These are phyloP conservation scores for Lepus townsendii DNA, from an alignment of 2,797 vertebrate species.

Conservation along the genomic window DNA sequence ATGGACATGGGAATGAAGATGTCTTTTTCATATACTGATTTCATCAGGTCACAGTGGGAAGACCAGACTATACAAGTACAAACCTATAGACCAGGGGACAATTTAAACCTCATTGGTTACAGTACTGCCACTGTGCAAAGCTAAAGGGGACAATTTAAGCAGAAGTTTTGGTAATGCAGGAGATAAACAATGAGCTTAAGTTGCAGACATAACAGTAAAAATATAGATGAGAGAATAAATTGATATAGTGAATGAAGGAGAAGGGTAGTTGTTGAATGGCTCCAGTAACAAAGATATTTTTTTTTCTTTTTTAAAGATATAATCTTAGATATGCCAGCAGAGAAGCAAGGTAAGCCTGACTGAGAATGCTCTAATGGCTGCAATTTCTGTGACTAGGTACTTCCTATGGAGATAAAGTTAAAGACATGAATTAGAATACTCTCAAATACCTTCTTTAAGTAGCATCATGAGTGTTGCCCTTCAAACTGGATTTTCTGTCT, in stretches of 20 bases:
- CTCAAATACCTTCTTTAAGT: not conserved
- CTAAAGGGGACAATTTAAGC: not conserved
- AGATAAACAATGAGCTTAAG: not conserved
- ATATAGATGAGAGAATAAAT: not conserved
- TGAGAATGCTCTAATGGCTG: not conserved
- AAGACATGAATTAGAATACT: not conserved
- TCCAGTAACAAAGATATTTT: not conserved
- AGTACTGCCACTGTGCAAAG: too few species aligned
- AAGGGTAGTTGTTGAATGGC: constrained; percentile 19
- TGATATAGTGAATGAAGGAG: not conserved
- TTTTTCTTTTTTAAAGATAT: not conserved
- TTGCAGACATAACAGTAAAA: not conserved
- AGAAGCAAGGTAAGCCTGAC: not conserved
- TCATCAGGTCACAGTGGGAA: not conserved
- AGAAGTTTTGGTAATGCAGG: not conserved
- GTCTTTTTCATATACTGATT: too few species aligned
- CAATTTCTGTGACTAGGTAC: not conserved
- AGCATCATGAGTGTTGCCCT: not conserved
- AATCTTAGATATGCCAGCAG: not conserved
- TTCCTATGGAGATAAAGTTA: not conserved
- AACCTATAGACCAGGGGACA: not conserved
- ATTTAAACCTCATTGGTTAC: too few species aligned
- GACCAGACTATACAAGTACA: not conserved
- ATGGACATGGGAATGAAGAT: too few species aligned
- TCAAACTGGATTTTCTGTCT: not conserved